Evolutionary conservation across 2,113 vertebrate genomes (phyloP), one percentile per base, ranked within the genome.

Genomic region (Paramormyrops kingsleyae): DNA sequence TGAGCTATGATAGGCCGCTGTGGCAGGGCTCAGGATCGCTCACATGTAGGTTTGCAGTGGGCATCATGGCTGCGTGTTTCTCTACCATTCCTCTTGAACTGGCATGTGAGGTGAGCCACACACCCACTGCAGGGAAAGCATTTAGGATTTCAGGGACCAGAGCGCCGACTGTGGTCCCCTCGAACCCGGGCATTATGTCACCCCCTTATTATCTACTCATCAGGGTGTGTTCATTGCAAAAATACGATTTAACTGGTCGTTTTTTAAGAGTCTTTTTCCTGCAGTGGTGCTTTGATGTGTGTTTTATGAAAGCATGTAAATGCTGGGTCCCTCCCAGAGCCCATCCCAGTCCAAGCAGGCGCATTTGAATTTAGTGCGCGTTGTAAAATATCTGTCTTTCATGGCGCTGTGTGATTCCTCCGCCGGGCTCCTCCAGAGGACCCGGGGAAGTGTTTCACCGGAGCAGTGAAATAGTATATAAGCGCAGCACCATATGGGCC

Each of bases 401-500:
- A 27, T 90, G 90, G 93, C 90, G 62, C 90, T 74, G 27, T 90
- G 83, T 59, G 91, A 91, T 92, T 94, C 94, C 89, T 91, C 96
- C 97, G 97, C 98, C 97, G 98, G 97, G 97, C 98, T 97, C 94
- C 97, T 96, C 94, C 94, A 94, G 94, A 95, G 94, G 93, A 95
- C 90, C 93, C 90, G 94, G 15, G 89, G 94, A 95, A 96, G 96
- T 97, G 96, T 95, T 94, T 97, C 96, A 96, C 96, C 96, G 94
- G 92, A 91, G 88, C 92, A 94, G 94, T 97, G 96, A 95, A 94
- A 95, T 94, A 92, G 91, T 96, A 96, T 96, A 96, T 98, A 97
- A 97, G 97, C 95, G 93, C 91, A 93, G 93, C 93, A 97, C 96
- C 98, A 99, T 99, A 99, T 98, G 98, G 97, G 97, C 96, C 87